A percentile compares a stretch with the other conserved stretches of the same genome.
Evolutionary conservation across 2,888 invertebrate genomes (phyloP).

Genomic region (Drosophila maculinotata): DNA sequence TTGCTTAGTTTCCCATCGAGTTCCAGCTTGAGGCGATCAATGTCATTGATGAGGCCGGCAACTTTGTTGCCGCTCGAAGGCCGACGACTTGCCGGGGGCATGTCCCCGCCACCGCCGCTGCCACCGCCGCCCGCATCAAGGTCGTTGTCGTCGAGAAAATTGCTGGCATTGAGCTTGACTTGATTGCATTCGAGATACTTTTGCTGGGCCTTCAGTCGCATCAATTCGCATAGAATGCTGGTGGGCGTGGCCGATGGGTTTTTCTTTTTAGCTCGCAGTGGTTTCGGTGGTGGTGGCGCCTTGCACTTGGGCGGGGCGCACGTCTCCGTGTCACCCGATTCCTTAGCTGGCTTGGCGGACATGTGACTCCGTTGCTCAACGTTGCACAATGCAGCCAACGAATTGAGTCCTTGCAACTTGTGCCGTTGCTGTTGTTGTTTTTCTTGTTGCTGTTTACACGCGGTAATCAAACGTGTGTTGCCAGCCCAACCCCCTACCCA

Average conservation of each 20-base stretch:
- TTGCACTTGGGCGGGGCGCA: slow-evolving; percentile 1
- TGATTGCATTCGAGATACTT: slow-evolving; percentile 84
- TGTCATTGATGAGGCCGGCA: slow-evolving; percentile 71
- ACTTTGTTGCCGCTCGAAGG: slow-evolving; percentile 43
- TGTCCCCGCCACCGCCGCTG: neutral
- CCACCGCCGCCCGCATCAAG: neutral
- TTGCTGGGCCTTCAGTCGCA: slow-evolving; percentile 84
- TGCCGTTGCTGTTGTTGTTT: slow-evolving; percentile 31
- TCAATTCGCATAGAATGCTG: slow-evolving; percentile 82
- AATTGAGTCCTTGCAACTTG: slow-evolving; percentile 60
- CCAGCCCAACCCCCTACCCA: slow-evolving; percentile 44
- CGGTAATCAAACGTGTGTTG: slow-evolving; percentile 82
- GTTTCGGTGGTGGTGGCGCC: slow-evolving; percentile 44
- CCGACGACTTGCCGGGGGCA: slow-evolving; percentile 11
- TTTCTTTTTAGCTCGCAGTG: slow-evolving; percentile 33
- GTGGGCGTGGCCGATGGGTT: slow-evolving; percentile 66
- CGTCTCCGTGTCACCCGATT: slow-evolving; percentile 7
- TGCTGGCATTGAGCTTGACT: slow-evolving; percentile 79
- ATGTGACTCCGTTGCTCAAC: slow-evolving; percentile 47
- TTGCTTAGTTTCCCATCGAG: slow-evolving; percentile 65
- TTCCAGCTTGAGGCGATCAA: slow-evolving; percentile 76
- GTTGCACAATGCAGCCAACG: slow-evolving; percentile 57
- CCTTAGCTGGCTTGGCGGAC: slow-evolving; percentile 32
- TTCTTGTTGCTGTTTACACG: slow-evolving; percentile 78
- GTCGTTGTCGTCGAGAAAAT: slow-evolving; percentile 67